Evolutionary conservation across 1,140 invertebrate genomes (phyloP).

Genomic region (Nautilus pompilius): DNA sequence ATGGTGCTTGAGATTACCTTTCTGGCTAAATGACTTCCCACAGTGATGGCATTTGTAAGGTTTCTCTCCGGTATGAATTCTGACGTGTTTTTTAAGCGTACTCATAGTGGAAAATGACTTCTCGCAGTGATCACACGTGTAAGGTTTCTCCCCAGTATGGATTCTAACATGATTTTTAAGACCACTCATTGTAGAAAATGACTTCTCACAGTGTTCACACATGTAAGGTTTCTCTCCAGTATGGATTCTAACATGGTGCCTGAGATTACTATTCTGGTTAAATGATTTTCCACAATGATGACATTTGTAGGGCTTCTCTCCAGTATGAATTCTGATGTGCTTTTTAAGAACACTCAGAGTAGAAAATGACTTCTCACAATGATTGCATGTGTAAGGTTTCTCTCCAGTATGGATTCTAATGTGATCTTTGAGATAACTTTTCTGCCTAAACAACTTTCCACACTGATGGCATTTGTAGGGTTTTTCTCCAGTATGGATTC

Average conservation of each 20-base stretch:
- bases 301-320: slow-evolving; percentile 18
- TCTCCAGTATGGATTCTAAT: slow-evolving; percentile 78
- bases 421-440: no score
- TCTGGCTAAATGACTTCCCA: slow-evolving; percentile 21
- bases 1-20: slow-evolving; percentile 11
- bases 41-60: slow-evolving; percentile 19
- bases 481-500: no score
- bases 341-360: slow-evolving; percentile 19
- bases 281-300: slow-evolving; percentile 27
- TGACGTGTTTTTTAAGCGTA: slow-evolving; percentile 19
- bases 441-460: no score
- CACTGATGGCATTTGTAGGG: no score
- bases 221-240: slow-evolving; percentile 11
- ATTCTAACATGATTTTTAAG: slow-evolving; percentile 16
- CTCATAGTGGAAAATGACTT: slow-evolving; percentile 29
- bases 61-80: slow-evolving; percentile 22
- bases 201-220: slow-evolving; percentile 18
- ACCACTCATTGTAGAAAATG: slow-evolving; percentile 4
- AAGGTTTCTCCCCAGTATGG: slow-evolving; percentile 31
- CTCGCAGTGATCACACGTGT: slow-evolving; percentile 31
- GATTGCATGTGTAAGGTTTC: slow-evolving; percentile 70
- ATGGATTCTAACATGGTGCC: slow-evolving; percentile 13
- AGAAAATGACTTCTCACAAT: slow-evolving; percentile 24
- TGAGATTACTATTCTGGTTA: slow-evolving; percentile 12
- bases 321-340: slow-evolving; percentile 29